Evolutionary conservation across 2,113 vertebrate species (phyloP), one percentile per base, ranked within the genome.

Genomic region (Lepidothrix coronata): DNA sequence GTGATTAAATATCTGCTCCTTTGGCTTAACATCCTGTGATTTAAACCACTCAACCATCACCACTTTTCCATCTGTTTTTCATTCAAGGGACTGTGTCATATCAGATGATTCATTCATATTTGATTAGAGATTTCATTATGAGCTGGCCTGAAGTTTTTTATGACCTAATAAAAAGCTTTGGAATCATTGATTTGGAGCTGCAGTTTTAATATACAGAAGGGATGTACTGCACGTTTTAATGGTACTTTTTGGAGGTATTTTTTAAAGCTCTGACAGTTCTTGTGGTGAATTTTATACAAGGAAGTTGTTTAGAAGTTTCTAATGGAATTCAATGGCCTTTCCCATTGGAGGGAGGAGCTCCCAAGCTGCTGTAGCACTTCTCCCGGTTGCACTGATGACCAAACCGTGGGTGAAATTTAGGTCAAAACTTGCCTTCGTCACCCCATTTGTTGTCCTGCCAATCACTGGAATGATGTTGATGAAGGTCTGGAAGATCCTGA

Each of bases 101-200:
- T 94, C 8, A 5, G 78, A 88, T 97, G 94, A 96, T 88, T 97
- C 94, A 93, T 95, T 96, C 85, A 62, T 94, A 93, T 93, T 95
- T 89, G 94, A 96, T 96, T 92, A 94, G 93, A 85, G 85, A 85
- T 92, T 95, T 95, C 89, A 95, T 97, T 96, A 93, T 52, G 83
- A 89, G 39, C 44, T 88, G 62, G 25, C 88, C 91, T 79, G 44
- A 89, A 94, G 58, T 89, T 94, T 85, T 86, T 95, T 87, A 89
- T 91, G 85, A 94, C 88, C 85, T 95, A 96, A 96, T 95, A 80
- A 91, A 93, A 82, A 46, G 37, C 54, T 87, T 82, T 76, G 49
- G 77, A 91, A 15, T 81, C 61, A 20, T 72, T 87, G 84, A 41
- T 76, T 91, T 65, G 80, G 65, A 94, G 23, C 67, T 28, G 48